Base-by-base conservation (phyloP, 2,113 vertebrate species). In the Chaetops frenatus region DNA sequence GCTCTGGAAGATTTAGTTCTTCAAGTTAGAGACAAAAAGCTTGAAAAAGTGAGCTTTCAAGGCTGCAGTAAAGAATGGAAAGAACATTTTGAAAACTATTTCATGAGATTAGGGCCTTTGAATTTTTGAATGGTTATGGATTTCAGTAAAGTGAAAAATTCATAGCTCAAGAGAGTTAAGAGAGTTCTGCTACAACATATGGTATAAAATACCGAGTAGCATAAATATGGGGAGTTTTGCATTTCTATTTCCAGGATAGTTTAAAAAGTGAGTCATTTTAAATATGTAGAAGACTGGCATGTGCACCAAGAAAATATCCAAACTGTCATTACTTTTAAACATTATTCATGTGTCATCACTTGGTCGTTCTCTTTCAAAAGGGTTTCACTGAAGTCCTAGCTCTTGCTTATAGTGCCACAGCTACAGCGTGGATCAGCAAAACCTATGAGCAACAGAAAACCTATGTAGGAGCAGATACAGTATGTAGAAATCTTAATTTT, bases 181-280 rank as follows among this genome's bases (percentile, higher is more conserved):
- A 82, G 56, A 58, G 12, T 25, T 69, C 20, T 38, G 38, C 38
- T 38, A 38, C 38, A 38, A 38, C 38, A 38, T 38, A 38, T 38
- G 11, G 38, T 38, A 38, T 25, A 7, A 23, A 45, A 53, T 28
- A 35, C 1, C 0, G 4, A 79, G 14, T 23, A 48, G 6, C 5
- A 65, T 22, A 82, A 82, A 45, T 20, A 44, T 2, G 4, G 14
- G 1, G 1, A 9, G 20, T 10, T 71, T 28, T 72, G 7, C 25
- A 29, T 64, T 76, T 69, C 4, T 33, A 76, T 60, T 81, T 24
- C 10, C 12, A 81, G 18, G 27, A 27, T 7, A 50, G 33, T 69
- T 80, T 72, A 35, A 83, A 80, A 94, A 90, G 6, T n/a, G 11
- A 65, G 15, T 71, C 19, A 2, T 20, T 67, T 57, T 54, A 66